Base-by-base conservation (phyloP, 2,113 vertebrate species). In the Paramormyrops kingsleyae region DNA sequence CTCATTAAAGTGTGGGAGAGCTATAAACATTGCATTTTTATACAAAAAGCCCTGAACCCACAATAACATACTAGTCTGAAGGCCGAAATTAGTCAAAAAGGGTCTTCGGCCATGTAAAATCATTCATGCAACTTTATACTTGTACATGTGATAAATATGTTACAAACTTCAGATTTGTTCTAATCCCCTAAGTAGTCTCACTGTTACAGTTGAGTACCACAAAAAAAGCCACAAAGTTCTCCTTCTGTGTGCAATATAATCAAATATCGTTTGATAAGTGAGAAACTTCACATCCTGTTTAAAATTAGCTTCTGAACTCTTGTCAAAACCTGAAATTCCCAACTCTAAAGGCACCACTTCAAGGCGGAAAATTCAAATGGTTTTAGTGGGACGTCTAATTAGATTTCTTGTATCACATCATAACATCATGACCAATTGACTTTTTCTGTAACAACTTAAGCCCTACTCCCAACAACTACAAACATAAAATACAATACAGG, bases 271-370 rank as follows among this genome's bases (percentile, higher is more conserved):
- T 83, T 46, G 42, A 80, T 89, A 47, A 70, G 42, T 49, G 88
- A 88, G 59, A 74, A 88, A 88, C 24, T 88, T 74, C 27, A 88
- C 59, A 1, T 46, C 42, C 44, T 74, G 24, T 44, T 47, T 77
- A 74, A 88, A 49, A 77, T 17, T 17, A 21, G 35, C 15, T 53
- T 52, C 66, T 15, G 46, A 77, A 87, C 62, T 46, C 24, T 27
- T 74, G 87, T 50, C 66, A 83, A 42, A 80, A 87, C 85, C 85
- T 53, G 44, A 84, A 88, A 89, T 62, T 88, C 59, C 62, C 88
- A 66, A 53, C 70, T 53, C 70, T 80, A 80, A 89, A 89, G 88
- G 88, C 88, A 89, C 66, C 88, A 83, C 70, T 77, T 77, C 70
- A 80, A 89, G 88, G 70, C 88, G 49, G 88, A 89, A 52, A 47